phyloP scores from a whole-genome alignment of 2,113 vertebrate genomes.

The Phycodurus eques region DNA sequence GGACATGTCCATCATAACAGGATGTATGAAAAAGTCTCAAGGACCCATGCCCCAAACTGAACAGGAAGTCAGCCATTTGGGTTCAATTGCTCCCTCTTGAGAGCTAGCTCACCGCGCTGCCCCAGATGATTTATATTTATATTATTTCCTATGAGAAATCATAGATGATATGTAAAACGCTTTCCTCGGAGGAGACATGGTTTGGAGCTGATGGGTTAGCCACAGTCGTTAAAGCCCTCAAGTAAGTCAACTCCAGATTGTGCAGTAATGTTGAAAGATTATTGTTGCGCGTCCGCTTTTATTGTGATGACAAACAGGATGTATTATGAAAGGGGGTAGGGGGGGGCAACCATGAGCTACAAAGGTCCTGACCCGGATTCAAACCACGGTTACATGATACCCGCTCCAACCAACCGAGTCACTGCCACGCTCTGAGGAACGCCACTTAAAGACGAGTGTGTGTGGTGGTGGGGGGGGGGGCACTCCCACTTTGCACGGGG shows the following conservation, averaged over 20 bases:
- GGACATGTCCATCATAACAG: no score
- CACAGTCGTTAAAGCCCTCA: background rate
- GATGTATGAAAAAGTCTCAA: no score
- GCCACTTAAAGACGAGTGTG: background rate
- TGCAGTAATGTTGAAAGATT: background rate
- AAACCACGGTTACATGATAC: slow-evolving; percentile 1
- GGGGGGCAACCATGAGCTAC: background rate
- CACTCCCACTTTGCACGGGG: background rate
- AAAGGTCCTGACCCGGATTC: slow-evolving; percentile 10
- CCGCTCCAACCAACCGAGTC: background rate
- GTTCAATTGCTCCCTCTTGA: no score
- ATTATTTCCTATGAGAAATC: background rate
- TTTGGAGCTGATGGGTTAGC: background rate
- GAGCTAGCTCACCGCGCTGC: no score
- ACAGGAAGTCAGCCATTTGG: no score
- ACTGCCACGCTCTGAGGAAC: background rate
- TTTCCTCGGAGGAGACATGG: background rate
- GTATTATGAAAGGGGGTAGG: background rate
- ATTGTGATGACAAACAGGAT: slow-evolving; percentile 4
- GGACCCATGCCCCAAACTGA: no score
- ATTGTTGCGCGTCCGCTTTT: background rate
- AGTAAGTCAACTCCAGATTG: background rate
- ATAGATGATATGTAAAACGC: background rate
- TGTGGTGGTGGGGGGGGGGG: background rate
- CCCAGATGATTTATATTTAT: background rate